Conservation (phyloP, 1,140 invertebrate genomes). For the Pissodes strobi region DNA sequence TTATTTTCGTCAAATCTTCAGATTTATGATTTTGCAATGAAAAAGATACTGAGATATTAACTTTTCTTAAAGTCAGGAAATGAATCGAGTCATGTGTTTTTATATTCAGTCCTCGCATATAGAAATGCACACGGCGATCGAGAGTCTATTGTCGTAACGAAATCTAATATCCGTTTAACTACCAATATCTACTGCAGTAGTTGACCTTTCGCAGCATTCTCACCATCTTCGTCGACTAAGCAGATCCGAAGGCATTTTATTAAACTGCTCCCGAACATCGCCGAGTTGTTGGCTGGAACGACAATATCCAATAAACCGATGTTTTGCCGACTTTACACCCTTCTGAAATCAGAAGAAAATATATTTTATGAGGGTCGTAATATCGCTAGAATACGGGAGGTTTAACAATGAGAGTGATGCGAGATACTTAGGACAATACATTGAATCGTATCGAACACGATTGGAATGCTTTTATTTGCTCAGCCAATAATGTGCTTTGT, state of each 20-base stretch:
- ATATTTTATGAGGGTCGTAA: slow-evolving; percentile 25
- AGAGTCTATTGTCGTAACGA: not conserved
- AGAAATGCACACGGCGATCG: no score
- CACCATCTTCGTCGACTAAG: slow-evolving; percentile 25
- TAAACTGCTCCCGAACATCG: slow-evolving; percentile 26
- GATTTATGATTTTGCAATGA: no score
- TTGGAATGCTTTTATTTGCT: no score
- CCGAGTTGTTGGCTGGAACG: slow-evolving; percentile 25
- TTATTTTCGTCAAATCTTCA: no score
- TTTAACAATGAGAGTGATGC: no score
- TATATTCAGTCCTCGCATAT: no score
- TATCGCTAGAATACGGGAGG: not conserved
- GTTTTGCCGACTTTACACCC: slow-evolving; percentile 36
- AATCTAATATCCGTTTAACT: slow-evolving; percentile 18
- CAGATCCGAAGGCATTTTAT: slow-evolving; percentile 31
- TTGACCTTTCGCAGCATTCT: slow-evolving; percentile 23
- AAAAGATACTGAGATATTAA: no score
- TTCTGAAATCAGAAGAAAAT: slow-evolving; percentile 30
- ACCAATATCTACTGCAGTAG: slow-evolving; percentile 15
- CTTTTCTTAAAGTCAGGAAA: no score
- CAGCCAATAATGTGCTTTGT: no score
- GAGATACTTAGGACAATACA: no score
- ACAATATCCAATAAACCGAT: slow-evolving; percentile 37
- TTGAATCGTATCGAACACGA: no score
- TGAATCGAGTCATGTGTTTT: no score